Conservation (phyloP, 2,113 vertebrate species). For the Thomomys bottae region DNA sequence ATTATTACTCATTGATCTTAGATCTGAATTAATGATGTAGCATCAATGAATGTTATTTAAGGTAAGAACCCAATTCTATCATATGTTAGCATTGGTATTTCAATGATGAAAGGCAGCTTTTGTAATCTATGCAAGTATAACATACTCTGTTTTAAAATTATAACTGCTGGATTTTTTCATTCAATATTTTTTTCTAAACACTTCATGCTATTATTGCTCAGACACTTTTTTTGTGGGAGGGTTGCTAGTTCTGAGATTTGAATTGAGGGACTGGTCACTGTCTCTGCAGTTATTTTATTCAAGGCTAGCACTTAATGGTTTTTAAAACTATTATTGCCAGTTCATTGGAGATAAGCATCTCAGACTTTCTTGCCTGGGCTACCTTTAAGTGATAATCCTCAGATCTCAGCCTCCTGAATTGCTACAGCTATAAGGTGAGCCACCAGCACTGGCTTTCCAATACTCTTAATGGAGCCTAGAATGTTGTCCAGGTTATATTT, state of each 20-base stretch:
- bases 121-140: not conserved
- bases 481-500: not conserved
- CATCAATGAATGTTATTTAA: not conserved
- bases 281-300: too few species aligned
- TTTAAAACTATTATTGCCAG: too few species aligned
- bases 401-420: too few species aligned
- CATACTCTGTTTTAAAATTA: not conserved
- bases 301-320: too few species aligned
- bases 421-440: too few species aligned
- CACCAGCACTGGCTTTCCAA: not conserved
- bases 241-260: too few species aligned
- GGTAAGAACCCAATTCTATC: not conserved
- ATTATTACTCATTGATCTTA: conserved; percentile 22
- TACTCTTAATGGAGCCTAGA: not conserved
- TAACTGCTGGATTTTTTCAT: not conserved
- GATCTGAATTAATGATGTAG: not conserved
- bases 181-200: not conserved
- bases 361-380: too few species aligned
- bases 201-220: not conserved
- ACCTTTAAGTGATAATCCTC: too few species aligned
- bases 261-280: too few species aligned
- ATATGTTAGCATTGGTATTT: not conserved
- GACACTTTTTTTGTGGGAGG: not conserved
- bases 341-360: too few species aligned
- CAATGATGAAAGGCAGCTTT: not conserved